Conservation (phyloP, 2,113 vertebrate species). For the Nothoprocta pentlandii region DNA sequence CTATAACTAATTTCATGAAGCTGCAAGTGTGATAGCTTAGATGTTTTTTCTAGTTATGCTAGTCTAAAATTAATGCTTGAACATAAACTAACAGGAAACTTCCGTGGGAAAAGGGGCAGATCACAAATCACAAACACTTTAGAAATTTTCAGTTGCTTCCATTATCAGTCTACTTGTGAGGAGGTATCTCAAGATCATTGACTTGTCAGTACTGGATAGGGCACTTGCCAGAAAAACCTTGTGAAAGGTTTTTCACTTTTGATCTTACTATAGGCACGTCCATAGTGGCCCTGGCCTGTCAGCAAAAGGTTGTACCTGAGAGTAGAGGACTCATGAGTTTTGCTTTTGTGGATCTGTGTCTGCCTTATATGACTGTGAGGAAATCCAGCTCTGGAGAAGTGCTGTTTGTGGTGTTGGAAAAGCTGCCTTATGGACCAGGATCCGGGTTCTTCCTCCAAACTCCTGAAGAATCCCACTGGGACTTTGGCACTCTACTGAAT, state of each 20-base stretch:
- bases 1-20: not conserved
- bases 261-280: not conserved
- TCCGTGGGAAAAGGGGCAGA: not conserved
- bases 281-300: not conserved
- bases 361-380: not conserved
- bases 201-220: not conserved
- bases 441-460: not conserved
- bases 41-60: not conserved
- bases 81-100: not conserved
- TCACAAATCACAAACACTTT: not conserved
- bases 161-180: not conserved
- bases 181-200: not conserved
- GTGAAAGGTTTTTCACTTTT: not conserved
- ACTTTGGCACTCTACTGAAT: not conserved
- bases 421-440: not conserved
- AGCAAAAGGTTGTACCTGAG: not conserved
- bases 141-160: not conserved
- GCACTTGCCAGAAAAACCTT: not conserved
- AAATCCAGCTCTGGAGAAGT: not conserved
- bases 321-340: not conserved
- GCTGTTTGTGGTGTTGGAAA: not conserved
- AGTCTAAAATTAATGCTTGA: not conserved
- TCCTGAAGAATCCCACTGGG: not conserved
- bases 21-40: not conserved
- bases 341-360: not conserved